These are phyloP conservation scores for Pogonophryne albipinna DNA, from an alignment of 2,797 vertebrate species.

Conservation along the genomic window DNA sequence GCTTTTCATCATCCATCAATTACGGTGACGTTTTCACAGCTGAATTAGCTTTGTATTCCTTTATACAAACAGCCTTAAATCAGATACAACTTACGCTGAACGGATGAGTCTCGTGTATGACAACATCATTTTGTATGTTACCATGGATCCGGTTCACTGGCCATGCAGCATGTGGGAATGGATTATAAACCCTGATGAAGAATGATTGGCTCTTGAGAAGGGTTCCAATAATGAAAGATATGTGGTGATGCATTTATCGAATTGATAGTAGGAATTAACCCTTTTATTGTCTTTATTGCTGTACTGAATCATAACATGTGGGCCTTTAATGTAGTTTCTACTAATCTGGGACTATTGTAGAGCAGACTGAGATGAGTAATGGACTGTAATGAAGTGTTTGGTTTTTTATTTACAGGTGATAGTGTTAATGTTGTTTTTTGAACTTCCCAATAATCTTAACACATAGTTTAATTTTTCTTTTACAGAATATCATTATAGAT, in stretches of 20 bases:
- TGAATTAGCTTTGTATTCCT: background rate
- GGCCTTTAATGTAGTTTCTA: background rate
- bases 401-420: background rate
- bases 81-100: background rate
- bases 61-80: slow-evolving; percentile 3
- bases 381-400: background rate
- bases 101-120: background rate
- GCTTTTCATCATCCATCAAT: background rate
- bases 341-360: background rate
- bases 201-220: background rate
- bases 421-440: background rate
- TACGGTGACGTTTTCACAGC: background rate
- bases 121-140: background rate
- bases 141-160: background rate
- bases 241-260: background rate
- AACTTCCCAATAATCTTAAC: background rate
- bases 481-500: background rate
- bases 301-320: background rate
- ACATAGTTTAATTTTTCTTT: background rate
- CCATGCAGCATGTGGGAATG: background rate
- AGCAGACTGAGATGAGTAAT: background rate
- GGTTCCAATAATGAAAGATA: background rate
- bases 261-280: background rate
- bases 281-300: background rate
- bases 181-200: background rate